Percentiles rank a stretch among this genome's conserved stretches.
Conservation (phyloP, 2,113 vertebrate genomes). For the Paralichthys olivaceus region DNA sequence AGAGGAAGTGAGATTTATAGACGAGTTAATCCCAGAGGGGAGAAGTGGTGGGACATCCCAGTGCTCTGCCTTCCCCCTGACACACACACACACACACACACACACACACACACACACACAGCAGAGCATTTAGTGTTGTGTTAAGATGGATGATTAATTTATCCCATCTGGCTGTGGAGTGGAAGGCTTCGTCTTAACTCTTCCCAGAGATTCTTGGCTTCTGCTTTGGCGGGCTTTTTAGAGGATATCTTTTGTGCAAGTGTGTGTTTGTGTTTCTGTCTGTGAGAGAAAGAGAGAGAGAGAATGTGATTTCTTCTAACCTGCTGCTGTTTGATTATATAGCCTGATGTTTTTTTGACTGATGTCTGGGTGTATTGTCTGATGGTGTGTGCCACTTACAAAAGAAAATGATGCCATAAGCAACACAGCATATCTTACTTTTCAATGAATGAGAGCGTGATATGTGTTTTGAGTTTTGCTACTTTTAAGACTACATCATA, state of each 20-base stretch:
- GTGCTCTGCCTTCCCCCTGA: slow-evolving; percentile 17
- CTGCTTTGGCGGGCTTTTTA: slow-evolving; percentile 48
- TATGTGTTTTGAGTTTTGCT: no score
- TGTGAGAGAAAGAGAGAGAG: background rate
- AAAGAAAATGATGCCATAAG: background rate
- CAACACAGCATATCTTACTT: no score
- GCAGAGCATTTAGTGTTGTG: slow-evolving; percentile 56
- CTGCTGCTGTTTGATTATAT: slow-evolving; percentile 7
- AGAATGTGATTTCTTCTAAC: slow-evolving; percentile 14
- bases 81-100: slow-evolving; percentile 21
- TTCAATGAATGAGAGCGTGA: no score
- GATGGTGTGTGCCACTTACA: background rate
- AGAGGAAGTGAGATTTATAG: slow-evolving; percentile 59
- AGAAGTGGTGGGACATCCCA: slow-evolving; percentile 40
- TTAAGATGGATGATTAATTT: slow-evolving; percentile 75
- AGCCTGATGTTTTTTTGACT: background rate
- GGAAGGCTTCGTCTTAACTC: slow-evolving; percentile 63
- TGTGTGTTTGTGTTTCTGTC: slow-evolving; percentile 3
- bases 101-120: slow-evolving; percentile 25
- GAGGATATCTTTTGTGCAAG: slow-evolving; percentile 13
- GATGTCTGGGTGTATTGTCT: background rate
- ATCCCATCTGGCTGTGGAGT: slow-evolving; percentile 71
- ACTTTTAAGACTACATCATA: no score
- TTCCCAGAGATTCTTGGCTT: slow-evolving; percentile 72
- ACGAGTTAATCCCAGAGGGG: slow-evolving; percentile 42